Evolutionary conservation across 64 coral and sea anemone genomes (phyloP).

Genomic region (Cladopsammia gracilis): DNA sequence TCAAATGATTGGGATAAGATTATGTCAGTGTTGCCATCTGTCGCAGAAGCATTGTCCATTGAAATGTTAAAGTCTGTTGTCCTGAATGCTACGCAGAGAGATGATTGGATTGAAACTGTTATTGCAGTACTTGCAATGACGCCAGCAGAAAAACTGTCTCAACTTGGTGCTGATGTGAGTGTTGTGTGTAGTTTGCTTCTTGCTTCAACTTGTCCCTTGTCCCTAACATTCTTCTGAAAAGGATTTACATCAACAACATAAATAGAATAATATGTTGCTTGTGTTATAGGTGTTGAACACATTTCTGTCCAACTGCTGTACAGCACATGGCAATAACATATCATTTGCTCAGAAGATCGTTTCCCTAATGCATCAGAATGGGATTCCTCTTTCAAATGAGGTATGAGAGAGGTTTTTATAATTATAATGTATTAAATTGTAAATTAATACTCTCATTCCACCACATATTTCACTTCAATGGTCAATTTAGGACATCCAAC

Average conservation of each 20-base stretch:
- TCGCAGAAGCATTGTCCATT: neutral
- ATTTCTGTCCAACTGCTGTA: constrained; percentile 37
- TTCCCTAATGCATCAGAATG: constrained; percentile 55
- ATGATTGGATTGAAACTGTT: constrained; percentile 10
- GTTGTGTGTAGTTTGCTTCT: neutral
- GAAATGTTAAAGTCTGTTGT: neutral
- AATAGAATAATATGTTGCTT: neutral
- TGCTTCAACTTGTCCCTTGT: too few species aligned
- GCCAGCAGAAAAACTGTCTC: neutral
- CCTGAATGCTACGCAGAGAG: neutral
- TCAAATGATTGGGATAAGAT: constrained; percentile 23
- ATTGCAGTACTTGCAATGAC: neutral
- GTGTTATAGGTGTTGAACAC: constrained; percentile 45
- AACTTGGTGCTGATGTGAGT: constrained; percentile 8
- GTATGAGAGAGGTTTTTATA: constrained; percentile 9
- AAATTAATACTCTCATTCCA: too few species aligned
- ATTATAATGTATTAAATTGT: too few species aligned
- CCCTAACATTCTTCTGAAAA: neutral
- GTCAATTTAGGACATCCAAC: too few species aligned
- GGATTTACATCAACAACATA: neutral
- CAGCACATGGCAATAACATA: neutral
- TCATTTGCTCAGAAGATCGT: constrained; percentile 14
- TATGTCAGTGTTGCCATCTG: neutral
- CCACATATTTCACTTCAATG: too few species aligned
- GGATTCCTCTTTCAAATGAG: constrained; percentile 35